A percentile compares a stretch with the other conserved stretches of the same genome.
Conservation (phyloP, 2,888 invertebrate species). For the Pemphredon lugubris region DNA sequence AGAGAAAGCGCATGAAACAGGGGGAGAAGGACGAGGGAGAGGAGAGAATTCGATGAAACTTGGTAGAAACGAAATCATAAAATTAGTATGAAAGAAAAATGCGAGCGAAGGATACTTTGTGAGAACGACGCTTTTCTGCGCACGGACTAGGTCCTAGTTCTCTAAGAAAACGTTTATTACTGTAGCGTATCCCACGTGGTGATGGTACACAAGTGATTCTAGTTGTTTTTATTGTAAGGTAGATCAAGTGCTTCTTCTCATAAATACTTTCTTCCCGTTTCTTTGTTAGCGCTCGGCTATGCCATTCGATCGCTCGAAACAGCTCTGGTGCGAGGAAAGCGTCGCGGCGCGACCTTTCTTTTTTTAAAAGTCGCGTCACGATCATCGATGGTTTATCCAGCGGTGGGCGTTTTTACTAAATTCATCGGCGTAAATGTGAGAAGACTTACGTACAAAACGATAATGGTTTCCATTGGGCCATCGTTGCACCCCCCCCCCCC, state of each 20-base stretch:
- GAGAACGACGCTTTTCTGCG: slow-evolving; percentile 74
- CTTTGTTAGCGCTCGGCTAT: slow-evolving; percentile 38
- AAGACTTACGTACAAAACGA: no score
- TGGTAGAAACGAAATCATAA: slow-evolving; percentile 17
- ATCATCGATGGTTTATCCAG: slow-evolving; percentile 27
- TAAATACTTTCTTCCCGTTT: slow-evolving; percentile 28
- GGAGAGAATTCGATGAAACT: slow-evolving; percentile 15
- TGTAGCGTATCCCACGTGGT: slow-evolving; percentile 76
- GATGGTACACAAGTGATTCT: slow-evolving; percentile 77
- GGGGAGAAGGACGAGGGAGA: slow-evolving; percentile 4
- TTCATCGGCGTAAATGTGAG: no score
- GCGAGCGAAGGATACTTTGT: slow-evolving; percentile 42
- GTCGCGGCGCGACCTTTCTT: slow-evolving; percentile 56
- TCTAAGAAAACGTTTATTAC: slow-evolving; percentile 70
- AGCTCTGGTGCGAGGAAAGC: slow-evolving; percentile 69
- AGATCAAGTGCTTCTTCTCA: slow-evolving; percentile 62
- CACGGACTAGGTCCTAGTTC: slow-evolving; percentile 66
- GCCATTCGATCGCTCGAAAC: slow-evolving; percentile 51
- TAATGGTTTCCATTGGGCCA: no score
- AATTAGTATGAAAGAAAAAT: slow-evolving; percentile 16
- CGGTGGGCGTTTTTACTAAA: slow-evolving; percentile 19
- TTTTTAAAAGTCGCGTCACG: slow-evolving; percentile 26
- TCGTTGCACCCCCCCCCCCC: no score
- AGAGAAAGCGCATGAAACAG: no score
- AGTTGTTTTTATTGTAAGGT: slow-evolving; percentile 74